A percentile compares a stretch with the other conserved stretches of the same genome.
These are phyloP conservation scores for Pseudolaguvia tuberculata DNA, from an alignment of 2,113 vertebrate species.

Conservation along the genomic window DNA sequence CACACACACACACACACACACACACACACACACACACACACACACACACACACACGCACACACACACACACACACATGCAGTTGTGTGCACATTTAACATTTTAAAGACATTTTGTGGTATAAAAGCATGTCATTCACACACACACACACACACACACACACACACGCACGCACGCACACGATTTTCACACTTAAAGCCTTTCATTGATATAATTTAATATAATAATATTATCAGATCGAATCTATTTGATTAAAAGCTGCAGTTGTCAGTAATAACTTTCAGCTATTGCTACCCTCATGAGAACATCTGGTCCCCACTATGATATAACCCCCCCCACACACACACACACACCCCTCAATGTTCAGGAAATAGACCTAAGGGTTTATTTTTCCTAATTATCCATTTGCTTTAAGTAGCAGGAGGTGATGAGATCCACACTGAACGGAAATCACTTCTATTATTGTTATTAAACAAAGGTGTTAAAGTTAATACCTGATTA, in stretches of 20 bases:
- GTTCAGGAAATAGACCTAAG: constrained; percentile 39
- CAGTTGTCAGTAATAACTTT: background rate
- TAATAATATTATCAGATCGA: background rate
- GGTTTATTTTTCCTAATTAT: constrained; percentile 50
- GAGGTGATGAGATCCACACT: constrained; percentile 30
- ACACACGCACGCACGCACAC: too few species aligned
- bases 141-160: constrained; percentile 10
- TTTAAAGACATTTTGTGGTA: too few species aligned
- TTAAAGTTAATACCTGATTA: constrained; percentile 40
- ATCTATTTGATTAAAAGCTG: background rate
- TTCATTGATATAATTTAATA: background rate
- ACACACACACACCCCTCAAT: constrained; percentile 4
- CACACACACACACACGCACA: background rate
- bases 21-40: constrained; percentile 4
- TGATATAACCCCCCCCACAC: constrained; percentile 9
- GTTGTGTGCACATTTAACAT: too few species aligned
- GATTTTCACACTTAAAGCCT: background rate
- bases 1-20: constrained; percentile 14
- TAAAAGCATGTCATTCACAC: background rate
- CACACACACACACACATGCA: too few species aligned
- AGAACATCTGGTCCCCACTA: background rate
- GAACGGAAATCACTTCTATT: constrained; percentile 35
- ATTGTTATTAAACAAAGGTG: constrained; percentile 42
- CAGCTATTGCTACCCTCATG: background rate
- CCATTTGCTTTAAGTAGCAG: constrained; percentile 41